Evolutionary conservation across 2,888 invertebrate genomes (phyloP).

Genomic region (Pyrgus malvae): DNA sequence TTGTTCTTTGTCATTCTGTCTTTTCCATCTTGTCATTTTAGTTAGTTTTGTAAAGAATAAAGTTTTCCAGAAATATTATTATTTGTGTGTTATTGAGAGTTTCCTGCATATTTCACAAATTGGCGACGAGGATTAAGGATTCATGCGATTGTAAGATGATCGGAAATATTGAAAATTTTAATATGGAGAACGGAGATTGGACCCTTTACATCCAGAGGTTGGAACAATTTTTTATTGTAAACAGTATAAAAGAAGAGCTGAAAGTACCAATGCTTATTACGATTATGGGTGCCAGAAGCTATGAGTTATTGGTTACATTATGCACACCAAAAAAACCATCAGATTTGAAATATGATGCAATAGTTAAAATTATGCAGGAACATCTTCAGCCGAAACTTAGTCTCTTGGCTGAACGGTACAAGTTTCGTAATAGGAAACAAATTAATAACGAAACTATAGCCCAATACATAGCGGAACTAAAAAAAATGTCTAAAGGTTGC

Average conservation of each 20-base stretch:
- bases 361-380: neutral
- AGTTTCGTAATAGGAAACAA: neutral
- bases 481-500: neutral
- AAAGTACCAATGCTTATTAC: neutral
- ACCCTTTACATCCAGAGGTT: neutral
- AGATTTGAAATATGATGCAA: neutral
- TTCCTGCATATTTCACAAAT: neutral
- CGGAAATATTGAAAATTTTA: neutral
- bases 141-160: neutral
- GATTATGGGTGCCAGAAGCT: neutral
- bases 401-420: conserved; percentile 12
- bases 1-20: no score
- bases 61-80: no score
- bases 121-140: neutral
- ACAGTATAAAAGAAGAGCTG: neutral
- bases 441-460: neutral
- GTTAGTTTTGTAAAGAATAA: no score
- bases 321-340: neutral
- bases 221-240: neutral
- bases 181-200: neutral
- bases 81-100: no score
- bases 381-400: conserved; percentile 28
- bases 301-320: neutral
- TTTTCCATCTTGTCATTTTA: no score
- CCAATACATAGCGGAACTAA: neutral